phyloP scores from a whole-genome alignment of 2,797 vertebrate genomes.

The Sparus aurata region DNA sequence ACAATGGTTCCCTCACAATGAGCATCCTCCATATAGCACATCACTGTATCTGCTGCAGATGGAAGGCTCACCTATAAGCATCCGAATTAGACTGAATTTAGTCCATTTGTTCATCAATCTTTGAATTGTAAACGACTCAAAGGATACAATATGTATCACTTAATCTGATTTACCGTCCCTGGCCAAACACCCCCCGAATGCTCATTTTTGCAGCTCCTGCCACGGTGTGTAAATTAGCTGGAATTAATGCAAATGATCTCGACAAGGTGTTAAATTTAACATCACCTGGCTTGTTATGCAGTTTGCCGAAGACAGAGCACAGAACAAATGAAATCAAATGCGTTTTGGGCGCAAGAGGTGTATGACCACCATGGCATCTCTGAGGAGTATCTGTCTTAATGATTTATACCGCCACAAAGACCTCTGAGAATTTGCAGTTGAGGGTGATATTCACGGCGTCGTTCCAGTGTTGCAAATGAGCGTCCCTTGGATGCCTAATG shows the following conservation, averaged over 20 bases:
- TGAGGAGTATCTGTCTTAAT: slow-evolving; percentile 87
- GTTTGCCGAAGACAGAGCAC: slow-evolving; percentile 55
- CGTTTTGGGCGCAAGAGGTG: slow-evolving; percentile 77
- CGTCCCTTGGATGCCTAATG: slow-evolving; percentile 74
- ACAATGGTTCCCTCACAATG: slow-evolving; percentile 81
- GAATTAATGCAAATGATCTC: slow-evolving; percentile 70
- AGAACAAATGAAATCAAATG: slow-evolving; percentile 81
- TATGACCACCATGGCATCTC: slow-evolving; percentile 84
- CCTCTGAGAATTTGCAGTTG: slow-evolving; percentile 85
- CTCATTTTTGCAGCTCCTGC: slow-evolving; percentile 33
- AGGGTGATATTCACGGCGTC: slow-evolving; percentile 81
- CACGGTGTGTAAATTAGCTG: slow-evolving; percentile 52
- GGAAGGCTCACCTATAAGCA: slow-evolving; percentile 73
- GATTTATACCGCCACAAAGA: slow-evolving; percentile 84
- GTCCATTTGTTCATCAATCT: slow-evolving; percentile 66
- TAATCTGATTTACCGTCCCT: slow-evolving; percentile 34
- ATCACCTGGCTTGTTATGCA: slow-evolving; percentile 73
- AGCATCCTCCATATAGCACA: slow-evolving; percentile 75
- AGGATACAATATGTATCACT: slow-evolving; percentile 50
- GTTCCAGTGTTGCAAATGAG: slow-evolving; percentile 82
- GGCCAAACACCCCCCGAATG: slow-evolving; percentile 29
- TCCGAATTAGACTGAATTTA: slow-evolving; percentile 59
- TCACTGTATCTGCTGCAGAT: slow-evolving; percentile 69
- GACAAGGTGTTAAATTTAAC: slow-evolving; percentile 76
- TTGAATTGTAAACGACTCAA: slow-evolving; percentile 50